phyloP scores from a whole-genome alignment of 2,797 vertebrate species.

The Lerista edwardsae region DNA sequence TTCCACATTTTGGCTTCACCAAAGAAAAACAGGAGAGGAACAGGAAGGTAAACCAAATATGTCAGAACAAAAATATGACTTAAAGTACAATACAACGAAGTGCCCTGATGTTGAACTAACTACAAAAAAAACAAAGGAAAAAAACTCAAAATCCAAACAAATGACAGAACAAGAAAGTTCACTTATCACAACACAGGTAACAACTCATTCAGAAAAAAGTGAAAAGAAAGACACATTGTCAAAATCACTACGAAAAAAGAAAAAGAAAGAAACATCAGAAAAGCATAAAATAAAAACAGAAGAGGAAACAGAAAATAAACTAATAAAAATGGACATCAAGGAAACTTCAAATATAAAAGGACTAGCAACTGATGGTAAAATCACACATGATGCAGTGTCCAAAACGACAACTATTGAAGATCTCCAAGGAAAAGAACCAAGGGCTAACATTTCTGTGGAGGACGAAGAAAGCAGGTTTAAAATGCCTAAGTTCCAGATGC shows the following conservation, averaged over 20 bases:
- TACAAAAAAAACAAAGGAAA: conserved; percentile 74
- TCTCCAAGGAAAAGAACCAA: too few relatives aligned
- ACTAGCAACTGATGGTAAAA: accelerated
- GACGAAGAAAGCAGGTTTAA: too few relatives aligned
- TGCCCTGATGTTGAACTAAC: conserved; percentile 73
- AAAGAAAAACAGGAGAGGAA: conserved; percentile 34
- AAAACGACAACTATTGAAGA: too few relatives aligned
- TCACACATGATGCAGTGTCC: not conserved
- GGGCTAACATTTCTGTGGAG: too few relatives aligned
- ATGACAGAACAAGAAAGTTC: conserved; percentile 13
- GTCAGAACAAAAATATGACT: conserved; percentile 64
- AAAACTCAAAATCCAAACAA: conserved; percentile 40
- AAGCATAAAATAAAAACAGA: conserved; percentile 9
- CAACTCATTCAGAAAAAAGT: conserved; percentile 34
- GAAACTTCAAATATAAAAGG: accelerated
- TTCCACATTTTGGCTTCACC: conserved; percentile 40
- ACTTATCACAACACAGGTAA: conserved; percentile 2
- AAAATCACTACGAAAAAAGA: conserved; percentile 45
- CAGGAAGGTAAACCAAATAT: conserved; percentile 57
- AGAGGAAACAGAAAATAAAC: not conserved
- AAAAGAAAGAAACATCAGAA: conserved; percentile 53
- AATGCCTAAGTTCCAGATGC: not conserved
- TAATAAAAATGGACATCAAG: not conserved
- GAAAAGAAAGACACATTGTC: conserved; percentile 25
- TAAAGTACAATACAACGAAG: conserved; percentile 53